These are phyloP conservation scores for Theretra japonica DNA, from an alignment of 2,888 invertebrate genomes.

Conservation along the genomic window DNA sequence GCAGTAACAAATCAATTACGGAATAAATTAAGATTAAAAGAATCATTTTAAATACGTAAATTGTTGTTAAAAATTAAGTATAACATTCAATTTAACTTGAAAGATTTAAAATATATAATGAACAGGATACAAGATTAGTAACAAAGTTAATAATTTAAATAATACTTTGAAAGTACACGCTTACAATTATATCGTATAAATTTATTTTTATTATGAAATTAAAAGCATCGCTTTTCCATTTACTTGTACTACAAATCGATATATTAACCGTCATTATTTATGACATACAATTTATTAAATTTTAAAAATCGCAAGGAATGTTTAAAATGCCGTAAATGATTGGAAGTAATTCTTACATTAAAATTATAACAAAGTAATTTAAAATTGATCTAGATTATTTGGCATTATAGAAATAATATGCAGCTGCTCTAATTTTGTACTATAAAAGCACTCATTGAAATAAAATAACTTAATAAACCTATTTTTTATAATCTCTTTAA, in stretches of 20 bases:
- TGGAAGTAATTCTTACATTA: background rate
- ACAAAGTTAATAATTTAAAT: background rate
- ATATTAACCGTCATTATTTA: background rate
- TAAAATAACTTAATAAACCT: background rate
- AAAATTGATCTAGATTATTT: background rate
- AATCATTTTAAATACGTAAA: background rate
- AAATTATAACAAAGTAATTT: background rate
- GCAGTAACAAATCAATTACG: background rate
- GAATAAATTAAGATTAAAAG: background rate
- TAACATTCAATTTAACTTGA: too few species aligned
- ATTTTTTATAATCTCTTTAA: slow-evolving; percentile 11
- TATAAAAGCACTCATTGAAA: background rate
- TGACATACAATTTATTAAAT: background rate
- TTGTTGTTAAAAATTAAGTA: too few species aligned
- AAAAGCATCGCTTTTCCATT: background rate
- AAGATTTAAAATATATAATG: too few species aligned
- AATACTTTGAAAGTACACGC: background rate
- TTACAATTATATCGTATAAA: too few species aligned
- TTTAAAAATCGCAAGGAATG: background rate
- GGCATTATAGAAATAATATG: background rate
- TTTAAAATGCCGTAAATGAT: background rate
- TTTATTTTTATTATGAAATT: background rate
- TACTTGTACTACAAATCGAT: background rate
- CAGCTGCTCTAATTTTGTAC: slow-evolving; percentile 9
- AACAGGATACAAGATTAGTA: too few species aligned